phyloP scores from a whole-genome alignment of 2,888 invertebrate species.

The Himalopsyche tibetana region DNA sequence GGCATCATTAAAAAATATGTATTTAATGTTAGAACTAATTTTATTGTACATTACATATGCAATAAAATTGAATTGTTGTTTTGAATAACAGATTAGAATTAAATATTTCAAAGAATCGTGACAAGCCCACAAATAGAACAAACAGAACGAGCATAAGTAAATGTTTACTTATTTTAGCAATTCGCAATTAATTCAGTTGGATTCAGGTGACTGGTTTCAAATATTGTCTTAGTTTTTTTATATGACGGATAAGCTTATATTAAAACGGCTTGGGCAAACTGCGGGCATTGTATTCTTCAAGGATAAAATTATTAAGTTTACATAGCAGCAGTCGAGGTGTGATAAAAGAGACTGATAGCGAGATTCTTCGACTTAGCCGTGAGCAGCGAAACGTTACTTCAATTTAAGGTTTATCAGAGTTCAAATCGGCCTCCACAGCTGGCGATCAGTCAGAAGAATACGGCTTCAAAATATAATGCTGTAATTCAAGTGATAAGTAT shows the following conservation, averaged over 20 bases:
- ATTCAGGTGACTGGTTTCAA: too few relatives aligned
- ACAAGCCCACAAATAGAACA: neutral
- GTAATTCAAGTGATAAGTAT: slow-evolving; percentile 26
- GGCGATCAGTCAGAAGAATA: slow-evolving; percentile 13
- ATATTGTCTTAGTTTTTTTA: slow-evolving; percentile 3
- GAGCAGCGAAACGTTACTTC: slow-evolving; percentile 19
- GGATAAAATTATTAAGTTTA: slow-evolving; percentile 17
- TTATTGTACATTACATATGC: neutral
- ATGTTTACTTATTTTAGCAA: too few relatives aligned
- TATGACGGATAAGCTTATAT: neutral
- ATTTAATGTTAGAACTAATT: slow-evolving; percentile 21
- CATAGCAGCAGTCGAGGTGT: neutral
- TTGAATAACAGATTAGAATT: slow-evolving; percentile 3
- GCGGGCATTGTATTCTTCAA: slow-evolving; percentile 33
- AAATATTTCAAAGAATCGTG: slow-evolving; percentile 2
- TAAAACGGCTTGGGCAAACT: neutral
- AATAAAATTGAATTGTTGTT: slow-evolving; percentile 1
- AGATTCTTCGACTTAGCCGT: slow-evolving; percentile 9
- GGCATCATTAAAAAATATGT: neutral
- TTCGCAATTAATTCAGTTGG: too few relatives aligned
- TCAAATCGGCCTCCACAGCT: slow-evolving; percentile 32
- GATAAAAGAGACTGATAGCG: slow-evolving; percentile 1
- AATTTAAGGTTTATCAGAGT: slow-evolving; percentile 10
- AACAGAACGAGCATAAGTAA: too few relatives aligned
- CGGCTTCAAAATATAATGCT: slow-evolving; percentile 19